Evolutionary conservation across 2,888 invertebrate species (phyloP).

Genomic region (Sesia bembeciformis): DNA sequence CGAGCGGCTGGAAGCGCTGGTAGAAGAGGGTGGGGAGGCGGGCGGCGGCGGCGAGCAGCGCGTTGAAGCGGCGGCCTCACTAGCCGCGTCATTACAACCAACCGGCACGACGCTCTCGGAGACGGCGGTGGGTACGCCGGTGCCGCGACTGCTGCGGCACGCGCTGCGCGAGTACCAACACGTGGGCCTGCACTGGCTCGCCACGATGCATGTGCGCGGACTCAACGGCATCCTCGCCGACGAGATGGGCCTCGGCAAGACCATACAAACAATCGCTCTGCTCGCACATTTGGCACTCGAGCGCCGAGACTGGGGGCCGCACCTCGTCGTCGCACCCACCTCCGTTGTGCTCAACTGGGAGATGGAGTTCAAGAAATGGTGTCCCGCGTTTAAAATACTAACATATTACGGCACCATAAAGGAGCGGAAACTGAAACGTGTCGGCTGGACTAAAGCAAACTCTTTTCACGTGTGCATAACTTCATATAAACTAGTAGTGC

Average conservation of each 20-base stretch:
- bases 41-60: constrained; percentile 73
- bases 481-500: constrained; percentile 97
- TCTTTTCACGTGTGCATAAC: constrained; percentile 99
- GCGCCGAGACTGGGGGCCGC: constrained; percentile 97
- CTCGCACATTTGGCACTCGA: constrained; percentile 95
- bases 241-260: constrained; percentile 98
- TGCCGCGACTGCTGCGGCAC: constrained; percentile 94
- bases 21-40: constrained; percentile 13
- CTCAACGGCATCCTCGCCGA: constrained; percentile 97
- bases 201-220: constrained; percentile 95
- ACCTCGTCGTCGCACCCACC: constrained; percentile 98
- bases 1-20: constrained; percentile 20
- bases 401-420: constrained; percentile 98
- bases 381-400: constrained; percentile 98
- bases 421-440: constrained; percentile 92
- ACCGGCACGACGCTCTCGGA: constrained; percentile 98
- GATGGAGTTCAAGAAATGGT: constrained; percentile 99
- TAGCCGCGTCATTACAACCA: constrained; percentile 97
- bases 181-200: constrained; percentile 97
- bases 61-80: constrained; percentile 93
- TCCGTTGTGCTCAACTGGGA: constrained; percentile 99
- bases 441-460: constrained; percentile 98
- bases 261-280: constrained; percentile 96
- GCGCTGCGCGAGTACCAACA: constrained; percentile 95
- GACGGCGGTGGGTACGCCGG: constrained; percentile 92